Conservation (phyloP, 53 echinoderm and acorn worm genomes). For the Arbacia lixula region DNA sequence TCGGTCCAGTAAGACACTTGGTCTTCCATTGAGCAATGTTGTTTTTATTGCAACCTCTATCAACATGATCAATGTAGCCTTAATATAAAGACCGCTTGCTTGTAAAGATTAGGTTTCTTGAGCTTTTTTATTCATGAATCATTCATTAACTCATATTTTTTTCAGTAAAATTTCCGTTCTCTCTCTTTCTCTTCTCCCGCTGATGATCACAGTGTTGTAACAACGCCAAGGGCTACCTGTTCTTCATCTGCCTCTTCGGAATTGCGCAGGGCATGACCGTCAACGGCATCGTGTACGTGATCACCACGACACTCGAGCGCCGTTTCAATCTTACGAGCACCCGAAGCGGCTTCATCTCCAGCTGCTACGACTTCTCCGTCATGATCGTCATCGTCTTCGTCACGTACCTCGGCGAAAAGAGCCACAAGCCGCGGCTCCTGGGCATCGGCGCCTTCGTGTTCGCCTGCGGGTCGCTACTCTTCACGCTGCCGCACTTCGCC, state of each 20-base stretch:
- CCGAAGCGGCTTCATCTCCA: constrained; percentile 87
- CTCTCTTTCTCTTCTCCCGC: not conserved
- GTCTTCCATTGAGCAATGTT: not conserved
- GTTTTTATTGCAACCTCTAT: too few species aligned
- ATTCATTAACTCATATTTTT: not conserved
- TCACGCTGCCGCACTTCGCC: constrained; percentile 86
- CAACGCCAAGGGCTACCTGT: constrained; percentile 77
- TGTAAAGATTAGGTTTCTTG: not conserved
- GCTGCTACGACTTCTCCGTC: constrained; percentile 93
- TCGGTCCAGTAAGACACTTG: not conserved
- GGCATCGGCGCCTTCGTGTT: constrained; percentile 82
- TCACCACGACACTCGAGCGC: constrained; percentile 80
- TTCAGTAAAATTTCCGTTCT: too few species aligned
- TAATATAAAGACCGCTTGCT: not conserved
- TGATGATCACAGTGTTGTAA: constrained; percentile 75
- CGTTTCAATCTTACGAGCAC: constrained; percentile 87
- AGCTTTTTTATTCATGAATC: not conserved
- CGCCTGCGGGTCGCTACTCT: constrained; percentile 76
- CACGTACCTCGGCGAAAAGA: constrained; percentile 87
- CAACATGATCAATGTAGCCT: too few species aligned
- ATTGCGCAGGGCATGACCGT: constrained; percentile 93
- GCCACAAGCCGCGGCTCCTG: constrained; percentile 84
- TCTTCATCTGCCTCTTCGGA: constrained; percentile 83
- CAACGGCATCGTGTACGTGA: constrained; percentile 91
- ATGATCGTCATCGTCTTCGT: constrained; percentile 87